A percentile compares a stretch with the other conserved stretches of the same genome.
Conservation (phyloP, 2,888 invertebrate species). For the Pyralis farinalis region DNA sequence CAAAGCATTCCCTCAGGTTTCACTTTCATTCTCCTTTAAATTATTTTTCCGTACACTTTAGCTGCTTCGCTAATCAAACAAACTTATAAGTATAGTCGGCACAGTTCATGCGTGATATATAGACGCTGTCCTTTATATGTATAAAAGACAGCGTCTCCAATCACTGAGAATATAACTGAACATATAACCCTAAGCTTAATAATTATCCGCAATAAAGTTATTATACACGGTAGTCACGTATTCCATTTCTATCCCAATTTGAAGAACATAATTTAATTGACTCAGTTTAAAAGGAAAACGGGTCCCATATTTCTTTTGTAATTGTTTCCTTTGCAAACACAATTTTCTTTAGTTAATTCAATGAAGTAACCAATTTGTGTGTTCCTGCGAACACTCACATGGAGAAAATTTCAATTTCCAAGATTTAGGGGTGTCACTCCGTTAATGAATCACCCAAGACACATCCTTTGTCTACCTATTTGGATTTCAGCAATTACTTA, state of each 20-base stretch:
- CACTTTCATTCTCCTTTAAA: too few species aligned
- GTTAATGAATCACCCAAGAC: slow-evolving; percentile 7
- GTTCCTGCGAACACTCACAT: slow-evolving; percentile 1
- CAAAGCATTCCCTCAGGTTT: too few species aligned
- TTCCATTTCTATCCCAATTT: neutral
- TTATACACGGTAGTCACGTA: too few species aligned
- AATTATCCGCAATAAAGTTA: too few species aligned
- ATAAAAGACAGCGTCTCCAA: too few species aligned
- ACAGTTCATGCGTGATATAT: too few species aligned
- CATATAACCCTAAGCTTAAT: too few species aligned
- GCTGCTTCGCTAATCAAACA: too few species aligned
- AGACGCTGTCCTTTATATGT: too few species aligned
- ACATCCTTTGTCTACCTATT: slow-evolving; percentile 4
- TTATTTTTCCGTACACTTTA: too few species aligned
- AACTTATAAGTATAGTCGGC: too few species aligned
- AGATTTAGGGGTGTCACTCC: neutral
- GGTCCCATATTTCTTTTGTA: neutral
- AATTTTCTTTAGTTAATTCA: slow-evolving; percentile 6
- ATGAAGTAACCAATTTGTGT: slow-evolving; percentile 2
- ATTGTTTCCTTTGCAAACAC: slow-evolving; percentile 2
- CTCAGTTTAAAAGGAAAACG: neutral
- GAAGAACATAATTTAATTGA: neutral
- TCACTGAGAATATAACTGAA: too few species aligned
- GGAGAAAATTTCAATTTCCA: neutral
- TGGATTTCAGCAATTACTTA: slow-evolving; percentile 8